Evolutionary conservation across 2,113 vertebrate genomes (phyloP).

Genomic region (Grammomys surdaster): DNA sequence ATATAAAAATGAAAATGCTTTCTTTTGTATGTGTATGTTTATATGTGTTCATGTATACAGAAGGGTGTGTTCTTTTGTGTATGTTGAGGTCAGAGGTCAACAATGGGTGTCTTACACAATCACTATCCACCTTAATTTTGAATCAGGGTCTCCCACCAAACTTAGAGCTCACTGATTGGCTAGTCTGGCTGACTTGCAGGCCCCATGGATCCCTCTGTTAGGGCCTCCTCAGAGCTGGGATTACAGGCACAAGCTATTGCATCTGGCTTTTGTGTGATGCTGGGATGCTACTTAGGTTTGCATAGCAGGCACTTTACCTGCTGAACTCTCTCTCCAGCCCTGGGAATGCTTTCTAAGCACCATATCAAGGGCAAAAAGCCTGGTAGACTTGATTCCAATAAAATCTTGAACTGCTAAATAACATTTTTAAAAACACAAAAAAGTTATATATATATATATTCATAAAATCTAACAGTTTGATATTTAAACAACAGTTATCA

Average conservation of each 20-base stretch:
- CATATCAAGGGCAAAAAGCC: background rate
- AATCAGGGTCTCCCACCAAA: background rate
- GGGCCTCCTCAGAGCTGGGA: background rate
- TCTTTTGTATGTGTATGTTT: background rate
- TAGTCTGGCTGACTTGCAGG: background rate
- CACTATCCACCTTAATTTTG: background rate
- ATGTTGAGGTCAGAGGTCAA: background rate
- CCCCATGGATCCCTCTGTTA: background rate
- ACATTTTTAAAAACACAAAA: background rate
- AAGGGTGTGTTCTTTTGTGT: background rate
- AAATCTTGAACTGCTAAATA: slow-evolving; percentile 50
- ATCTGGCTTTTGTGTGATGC: background rate
- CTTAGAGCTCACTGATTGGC: background rate
- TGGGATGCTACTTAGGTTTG: background rate
- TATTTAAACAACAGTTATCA: slow-evolving; percentile 11
- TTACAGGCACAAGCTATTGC: background rate
- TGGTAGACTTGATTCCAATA: background rate
- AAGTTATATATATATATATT: background rate
- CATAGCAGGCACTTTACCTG: background rate
- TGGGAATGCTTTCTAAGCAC: slow-evolving; percentile 43
- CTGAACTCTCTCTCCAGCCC: background rate
- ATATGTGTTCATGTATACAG: background rate
- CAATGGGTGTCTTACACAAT: background rate
- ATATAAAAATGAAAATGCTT: slow-evolving; percentile 17
- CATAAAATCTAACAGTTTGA: background rate